These are phyloP conservation scores for Myxocyprinus asiaticus DNA, from an alignment of 2,113 vertebrate species.

Conservation along the genomic window DNA sequence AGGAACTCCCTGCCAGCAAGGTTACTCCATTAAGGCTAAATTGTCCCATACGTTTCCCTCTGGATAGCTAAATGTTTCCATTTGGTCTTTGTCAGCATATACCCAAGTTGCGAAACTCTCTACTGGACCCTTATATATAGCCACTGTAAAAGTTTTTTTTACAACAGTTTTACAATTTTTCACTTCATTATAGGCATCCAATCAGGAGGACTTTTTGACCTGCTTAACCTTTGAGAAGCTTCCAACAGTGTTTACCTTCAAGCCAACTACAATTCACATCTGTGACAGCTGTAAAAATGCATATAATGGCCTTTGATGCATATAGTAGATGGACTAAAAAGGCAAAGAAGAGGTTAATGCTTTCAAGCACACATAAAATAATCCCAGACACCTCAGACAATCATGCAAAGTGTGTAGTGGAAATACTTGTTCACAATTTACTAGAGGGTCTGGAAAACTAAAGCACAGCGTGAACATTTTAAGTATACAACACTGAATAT, in stretches of 20 bases:
- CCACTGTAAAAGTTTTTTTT: conserved; percentile 1
- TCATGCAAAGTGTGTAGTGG: not conserved
- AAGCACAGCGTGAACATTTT: not conserved
- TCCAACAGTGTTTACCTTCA: conserved; percentile 11
- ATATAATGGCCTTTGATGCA: conserved; percentile 9
- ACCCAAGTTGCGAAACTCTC: not conserved
- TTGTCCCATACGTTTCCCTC: no score
- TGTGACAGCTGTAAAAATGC: not conserved
- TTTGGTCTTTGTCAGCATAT: not conserved
- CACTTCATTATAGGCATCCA: conserved; percentile 7
- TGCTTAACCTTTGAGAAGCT: not conserved
- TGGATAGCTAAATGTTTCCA: not conserved
- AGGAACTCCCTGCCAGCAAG: not conserved
- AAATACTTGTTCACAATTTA: conserved; percentile 8
- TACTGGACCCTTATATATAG: not conserved
- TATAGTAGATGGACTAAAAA: conserved; percentile 19
- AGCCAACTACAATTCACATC: not conserved
- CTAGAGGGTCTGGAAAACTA: not conserved
- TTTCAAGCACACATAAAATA: conserved; percentile 3
- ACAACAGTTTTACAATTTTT: not conserved
- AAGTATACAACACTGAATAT: not conserved
- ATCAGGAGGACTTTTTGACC: conserved; percentile 24
- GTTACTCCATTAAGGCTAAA: not conserved
- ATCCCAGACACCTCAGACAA: conserved; percentile 22
- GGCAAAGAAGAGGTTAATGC: conserved; percentile 6